These are phyloP conservation scores for Aldabrachelys gigantea DNA, from an alignment of 2,113 vertebrate genomes.

Conservation along the genomic window DNA sequence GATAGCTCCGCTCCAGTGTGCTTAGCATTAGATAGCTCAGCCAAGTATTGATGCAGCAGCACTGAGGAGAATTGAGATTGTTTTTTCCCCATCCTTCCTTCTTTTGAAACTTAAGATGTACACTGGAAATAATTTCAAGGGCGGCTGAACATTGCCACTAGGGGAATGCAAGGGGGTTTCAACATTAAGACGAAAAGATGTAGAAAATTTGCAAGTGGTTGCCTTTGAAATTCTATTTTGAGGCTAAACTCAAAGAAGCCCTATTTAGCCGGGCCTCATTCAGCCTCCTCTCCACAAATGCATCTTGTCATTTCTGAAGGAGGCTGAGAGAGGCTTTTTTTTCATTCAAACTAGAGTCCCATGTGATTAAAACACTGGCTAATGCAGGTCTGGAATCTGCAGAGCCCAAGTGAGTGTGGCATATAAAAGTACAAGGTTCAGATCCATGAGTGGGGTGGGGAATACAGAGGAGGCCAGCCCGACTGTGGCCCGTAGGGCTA, in stretches of 20 bases:
- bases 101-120: constrained; percentile 70
- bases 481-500: background rate
- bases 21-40: constrained; percentile 55
- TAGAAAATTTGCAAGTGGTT: constrained; percentile 63
- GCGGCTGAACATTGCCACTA: constrained; percentile 69
- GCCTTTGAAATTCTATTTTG: constrained; percentile 65
- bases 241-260: constrained; percentile 43
- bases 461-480: background rate
- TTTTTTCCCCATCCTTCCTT: constrained; percentile 25
- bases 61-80: constrained; percentile 66
- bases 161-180: constrained; percentile 60
- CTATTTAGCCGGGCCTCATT: background rate
- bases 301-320: fast-evolving
- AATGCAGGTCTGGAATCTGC: background rate
- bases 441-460: background rate
- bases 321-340: background rate
- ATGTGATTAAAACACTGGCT: background rate
- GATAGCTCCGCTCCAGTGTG: constrained; percentile 50
- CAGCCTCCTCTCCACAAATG: background rate
- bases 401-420: fast-evolving
- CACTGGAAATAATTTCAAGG: constrained; percentile 78
- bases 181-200: constrained; percentile 58
- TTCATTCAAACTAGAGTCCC: background rate
- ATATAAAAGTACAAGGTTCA: background rate
- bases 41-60: constrained; percentile 65